phyloP scores from a whole-genome alignment of 2,888 invertebrate species.

The Agriopis leucophaearia region DNA sequence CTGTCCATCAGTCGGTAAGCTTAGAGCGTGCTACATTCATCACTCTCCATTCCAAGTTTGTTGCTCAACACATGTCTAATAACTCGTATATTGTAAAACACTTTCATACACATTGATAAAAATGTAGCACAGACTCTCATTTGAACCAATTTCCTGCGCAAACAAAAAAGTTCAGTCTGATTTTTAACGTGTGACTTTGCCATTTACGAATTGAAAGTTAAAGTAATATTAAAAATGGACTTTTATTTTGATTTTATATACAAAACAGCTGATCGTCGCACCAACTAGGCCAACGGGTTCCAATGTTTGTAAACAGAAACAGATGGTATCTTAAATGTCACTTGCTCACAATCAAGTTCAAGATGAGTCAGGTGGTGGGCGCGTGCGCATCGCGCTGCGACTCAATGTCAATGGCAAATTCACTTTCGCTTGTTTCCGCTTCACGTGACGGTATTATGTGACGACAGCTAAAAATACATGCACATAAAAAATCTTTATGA shows the following conservation, averaged over 20 bases:
- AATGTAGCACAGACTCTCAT: slow-evolving; percentile 15
- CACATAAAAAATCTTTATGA: slow-evolving; percentile 33
- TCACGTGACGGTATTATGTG: slow-evolving; percentile 43
- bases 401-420: slow-evolving; percentile 77
- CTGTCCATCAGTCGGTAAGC: slow-evolving; percentile 60
- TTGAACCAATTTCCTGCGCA: not conserved
- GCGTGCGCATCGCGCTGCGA: slow-evolving; percentile 57
- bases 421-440: slow-evolving; percentile 69
- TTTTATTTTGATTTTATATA: not conserved
- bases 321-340: slow-evolving; percentile 59
- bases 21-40: slow-evolving; percentile 61
- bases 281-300: slow-evolving; percentile 31
- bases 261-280: slow-evolving; percentile 10
- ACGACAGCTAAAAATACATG: slow-evolving; percentile 39
- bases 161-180: not conserved
- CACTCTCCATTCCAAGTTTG: slow-evolving; percentile 57
- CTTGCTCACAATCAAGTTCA: slow-evolving; percentile 75
- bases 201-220: slow-evolving; percentile 3
- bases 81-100: slow-evolving; percentile 38
- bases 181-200: not conserved
- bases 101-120: slow-evolving; percentile 11
- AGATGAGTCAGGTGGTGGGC: slow-evolving; percentile 63
- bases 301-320: slow-evolving; percentile 50
- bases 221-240: not conserved
- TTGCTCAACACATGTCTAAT: slow-evolving; percentile 50